Evolutionary conservation across 2,888 invertebrate species (phyloP).

Genomic region (Pseudoips prasinana): DNA sequence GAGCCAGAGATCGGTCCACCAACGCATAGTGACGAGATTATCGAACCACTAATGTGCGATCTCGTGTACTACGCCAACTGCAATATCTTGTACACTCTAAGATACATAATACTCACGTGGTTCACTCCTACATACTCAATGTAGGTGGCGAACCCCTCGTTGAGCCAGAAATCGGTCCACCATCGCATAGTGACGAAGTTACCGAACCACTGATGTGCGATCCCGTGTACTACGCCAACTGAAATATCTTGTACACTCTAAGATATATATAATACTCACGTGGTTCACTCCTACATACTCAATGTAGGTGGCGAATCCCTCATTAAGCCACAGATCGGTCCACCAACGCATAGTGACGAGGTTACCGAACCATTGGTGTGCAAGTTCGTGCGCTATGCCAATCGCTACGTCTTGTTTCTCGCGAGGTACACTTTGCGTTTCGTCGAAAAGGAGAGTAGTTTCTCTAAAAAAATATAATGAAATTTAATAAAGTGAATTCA

Average conservation of each 20-base stretch:
- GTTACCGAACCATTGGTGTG: constrained; percentile 90
- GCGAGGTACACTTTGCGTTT: constrained; percentile 64
- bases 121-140: too few relatives aligned
- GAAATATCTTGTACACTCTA: constrained; percentile 78
- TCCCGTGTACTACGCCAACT: constrained; percentile 84
- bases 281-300: constrained; percentile 78
- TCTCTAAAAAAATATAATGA: constrained; percentile 71
- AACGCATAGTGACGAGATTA: constrained; percentile 85
- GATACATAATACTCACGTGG: constrained; percentile 78
- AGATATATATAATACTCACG: constrained; percentile 71
- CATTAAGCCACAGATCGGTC: constrained; percentile 87
- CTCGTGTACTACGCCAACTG: constrained; percentile 85
- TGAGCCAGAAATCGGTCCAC: constrained; percentile 88
- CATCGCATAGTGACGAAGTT: constrained; percentile 86
- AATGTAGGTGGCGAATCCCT: constrained; percentile 87
- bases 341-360: constrained; percentile 87
- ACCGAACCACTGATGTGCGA: constrained; percentile 90
- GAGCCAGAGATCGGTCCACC: constrained; percentile 88
- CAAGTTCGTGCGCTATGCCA: constrained; percentile 85
- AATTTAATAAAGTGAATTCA: too few relatives aligned
- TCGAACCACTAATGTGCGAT: constrained; percentile 90
- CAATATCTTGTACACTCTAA: constrained; percentile 76
- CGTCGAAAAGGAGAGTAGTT: constrained; percentile 83
- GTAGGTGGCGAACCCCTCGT: too few relatives aligned
- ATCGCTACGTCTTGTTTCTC: constrained; percentile 80